Base-by-base conservation (phyloP, 2,113 vertebrate species). In the Tauraco erythrolophus region DNA sequence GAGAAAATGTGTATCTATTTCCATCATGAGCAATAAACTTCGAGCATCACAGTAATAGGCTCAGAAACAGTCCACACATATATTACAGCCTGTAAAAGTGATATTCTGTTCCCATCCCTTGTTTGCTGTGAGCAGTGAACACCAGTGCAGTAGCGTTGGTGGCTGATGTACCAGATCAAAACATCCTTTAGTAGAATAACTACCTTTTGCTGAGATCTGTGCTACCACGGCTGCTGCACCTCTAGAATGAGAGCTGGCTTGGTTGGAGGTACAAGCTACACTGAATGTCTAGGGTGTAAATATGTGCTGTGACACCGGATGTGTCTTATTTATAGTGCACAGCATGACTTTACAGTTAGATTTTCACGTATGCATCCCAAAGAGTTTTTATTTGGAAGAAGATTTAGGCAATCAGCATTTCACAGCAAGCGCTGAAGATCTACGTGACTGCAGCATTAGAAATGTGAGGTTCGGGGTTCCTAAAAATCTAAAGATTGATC, bases 301-400 rank as follows among this genome's bases (percentile, higher is more conserved):
- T 25, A 27, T 1, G 0, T 41, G 7, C 18, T 6, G 0, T 21
- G 41, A 19, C 14, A 45, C 3, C 15, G 69, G 5, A 11, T 19
- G 14, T 10, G 19, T 13, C 39, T 35, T 19, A 5, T 54, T 66
- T 57, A 65, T 4, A 17, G 17, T 2, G 27, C 16, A 57, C 8
- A 14, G 22, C 3, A 54, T 50, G 22, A 19, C 7, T 82, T 77
- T 1, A 23, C 35, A 24, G 24, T 22, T 60, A 27, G 60, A 60
- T 41, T 69, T 31, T 15, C 21, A 13, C 21, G 77, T 57, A 14
- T 2, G n/a, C 2, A 0, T 18, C 17, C 17, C 23, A 87, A 86
- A 58, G 1, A 17, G 23, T 39, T 58, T 51, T 51, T 30, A 23
- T 28, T 46, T 48, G 31, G 56, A 76, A 85, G 41, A 58, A 54